Conservation (phyloP, 2,888 invertebrate species). For the Phania funesta region DNA sequence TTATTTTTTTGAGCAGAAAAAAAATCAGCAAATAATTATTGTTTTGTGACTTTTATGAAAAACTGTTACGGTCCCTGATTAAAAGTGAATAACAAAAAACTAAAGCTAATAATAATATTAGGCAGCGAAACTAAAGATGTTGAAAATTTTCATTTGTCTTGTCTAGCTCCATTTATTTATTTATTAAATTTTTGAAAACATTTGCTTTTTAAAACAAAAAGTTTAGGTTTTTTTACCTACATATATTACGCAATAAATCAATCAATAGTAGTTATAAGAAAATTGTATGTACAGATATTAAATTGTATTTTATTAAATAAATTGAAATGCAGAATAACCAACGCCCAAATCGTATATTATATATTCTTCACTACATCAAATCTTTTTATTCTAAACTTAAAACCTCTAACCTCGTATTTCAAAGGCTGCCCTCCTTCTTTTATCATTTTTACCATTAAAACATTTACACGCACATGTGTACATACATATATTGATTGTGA, state of each 20-base stretch:
- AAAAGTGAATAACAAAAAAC: too few relatives aligned
- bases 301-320: neutral
- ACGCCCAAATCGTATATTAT: constrained; percentile 49
- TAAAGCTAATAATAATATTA: too few relatives aligned
- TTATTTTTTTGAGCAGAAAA: too few relatives aligned
- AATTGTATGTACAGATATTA: constrained; percentile 19
- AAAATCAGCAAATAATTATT: too few relatives aligned
- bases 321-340: constrained; percentile 35
- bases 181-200: too few relatives aligned
- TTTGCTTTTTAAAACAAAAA: too few relatives aligned
- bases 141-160: too few relatives aligned
- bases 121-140: too few relatives aligned
- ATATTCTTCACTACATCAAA: constrained; percentile 40
- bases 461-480: neutral
- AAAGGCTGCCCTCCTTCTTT: neutral
- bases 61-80: too few relatives aligned
- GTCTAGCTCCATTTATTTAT: too few relatives aligned
- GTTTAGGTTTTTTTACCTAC: neutral
- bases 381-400: constrained; percentile 49
- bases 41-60: too few relatives aligned
- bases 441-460: neutral
- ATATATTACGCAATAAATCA: constrained; percentile 9
- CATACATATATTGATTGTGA: neutral
- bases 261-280: constrained; percentile 11
- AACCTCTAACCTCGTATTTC: neutral